Conservation (phyloP, 2,113 vertebrate species). For the Phylloscopus trochilus region DNA sequence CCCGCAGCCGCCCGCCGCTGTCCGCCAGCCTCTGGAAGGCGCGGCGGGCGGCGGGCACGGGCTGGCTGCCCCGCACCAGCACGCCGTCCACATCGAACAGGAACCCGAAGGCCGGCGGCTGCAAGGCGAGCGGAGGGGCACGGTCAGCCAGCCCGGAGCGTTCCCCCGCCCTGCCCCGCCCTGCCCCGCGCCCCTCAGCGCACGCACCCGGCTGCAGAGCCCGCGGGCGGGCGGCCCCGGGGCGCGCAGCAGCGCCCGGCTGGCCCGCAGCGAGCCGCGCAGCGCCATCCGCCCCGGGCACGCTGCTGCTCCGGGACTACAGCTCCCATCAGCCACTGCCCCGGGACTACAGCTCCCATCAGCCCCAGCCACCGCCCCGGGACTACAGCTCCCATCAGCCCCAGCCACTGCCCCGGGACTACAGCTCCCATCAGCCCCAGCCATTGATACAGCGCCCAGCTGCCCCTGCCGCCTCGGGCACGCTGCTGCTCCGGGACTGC, state of each 20-base stretch:
- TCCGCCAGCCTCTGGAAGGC: slow-evolving; percentile 83
- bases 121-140: not conserved
- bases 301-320: not conserved
- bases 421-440: no score
- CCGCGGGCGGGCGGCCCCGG: not conserved
- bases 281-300: not conserved
- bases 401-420: no score
- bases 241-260: not conserved
- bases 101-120: slow-evolving; percentile 85
- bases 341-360: not conserved
- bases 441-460: no score
- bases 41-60: slow-evolving; percentile 85
- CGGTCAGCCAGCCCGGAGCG: not conserved
- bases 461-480: no score
- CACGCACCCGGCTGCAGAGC: not conserved
- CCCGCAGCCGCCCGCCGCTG: slow-evolving; percentile 77
- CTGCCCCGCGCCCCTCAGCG: not conserved
- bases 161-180: no score
- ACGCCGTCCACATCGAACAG: slow-evolving; percentile 95
- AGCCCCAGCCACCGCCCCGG: no score
- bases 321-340: not conserved
- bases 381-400: no score
- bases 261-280: not conserved
- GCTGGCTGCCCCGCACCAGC: slow-evolving; percentile 84
- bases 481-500: no score